Evolutionary conservation across 2,797 vertebrate species (phyloP).

Genomic region (Lepus townsendii): DNA sequence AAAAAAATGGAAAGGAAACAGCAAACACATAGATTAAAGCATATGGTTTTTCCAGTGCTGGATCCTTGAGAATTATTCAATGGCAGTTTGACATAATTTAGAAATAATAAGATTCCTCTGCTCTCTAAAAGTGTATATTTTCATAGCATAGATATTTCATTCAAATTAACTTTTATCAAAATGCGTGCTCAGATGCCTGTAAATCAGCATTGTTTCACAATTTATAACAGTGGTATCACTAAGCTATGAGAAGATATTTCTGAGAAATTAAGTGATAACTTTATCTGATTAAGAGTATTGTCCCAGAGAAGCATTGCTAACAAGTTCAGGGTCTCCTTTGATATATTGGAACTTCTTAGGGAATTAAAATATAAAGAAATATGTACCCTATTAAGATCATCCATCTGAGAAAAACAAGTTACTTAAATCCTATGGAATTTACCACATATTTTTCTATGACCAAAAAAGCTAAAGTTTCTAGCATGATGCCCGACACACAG

Average conservation of each 20-base stretch:
- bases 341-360: background rate
- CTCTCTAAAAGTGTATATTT: slow-evolving; percentile 54
- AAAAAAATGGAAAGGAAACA: slow-evolving; percentile 70
- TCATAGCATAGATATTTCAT: slow-evolving; percentile 60
- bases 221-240: slow-evolving; percentile 16
- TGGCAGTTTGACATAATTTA: slow-evolving; percentile 75
- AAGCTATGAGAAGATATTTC: slow-evolving; percentile 25
- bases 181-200: slow-evolving; percentile 11
- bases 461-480: background rate
- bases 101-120: slow-evolving; percentile 76
- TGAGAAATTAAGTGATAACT: slow-evolving; percentile 46
- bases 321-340: background rate
- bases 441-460: background rate
- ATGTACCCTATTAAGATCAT: background rate
- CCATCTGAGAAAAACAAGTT: background rate
- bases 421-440: slow-evolving; percentile 14
- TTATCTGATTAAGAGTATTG: background rate
- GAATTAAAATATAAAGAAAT: slow-evolving; percentile 30
- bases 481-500: background rate
- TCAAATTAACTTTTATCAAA: slow-evolving; percentile 49
- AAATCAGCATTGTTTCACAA: background rate
- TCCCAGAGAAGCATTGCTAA: background rate
- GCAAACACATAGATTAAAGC: slow-evolving; percentile 43
- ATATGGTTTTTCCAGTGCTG: slow-evolving; percentile 75
- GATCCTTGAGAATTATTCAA: slow-evolving; percentile 80